Percentiles rank a stretch among this genome's conserved stretches.
These are phyloP conservation scores for Genyomyrus donnyi DNA, from an alignment of 2,113 vertebrate species.

Conservation along the genomic window DNA sequence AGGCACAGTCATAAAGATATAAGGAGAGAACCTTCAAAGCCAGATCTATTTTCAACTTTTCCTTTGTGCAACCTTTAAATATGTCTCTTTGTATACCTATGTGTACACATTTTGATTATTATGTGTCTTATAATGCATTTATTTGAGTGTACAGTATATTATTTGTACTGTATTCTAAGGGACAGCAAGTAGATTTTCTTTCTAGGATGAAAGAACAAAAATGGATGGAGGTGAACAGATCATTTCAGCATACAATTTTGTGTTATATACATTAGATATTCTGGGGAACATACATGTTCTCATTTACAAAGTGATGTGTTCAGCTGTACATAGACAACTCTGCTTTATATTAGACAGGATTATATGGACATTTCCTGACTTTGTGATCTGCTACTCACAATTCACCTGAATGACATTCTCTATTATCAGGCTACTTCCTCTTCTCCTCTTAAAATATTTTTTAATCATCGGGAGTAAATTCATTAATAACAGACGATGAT, in stretches of 20 bases:
- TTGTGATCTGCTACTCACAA: neutral
- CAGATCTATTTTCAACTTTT: conserved; percentile 32
- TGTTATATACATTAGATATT: neutral
- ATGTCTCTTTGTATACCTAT: conserved; percentile 36
- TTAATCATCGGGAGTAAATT: neutral
- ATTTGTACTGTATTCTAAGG: neutral
- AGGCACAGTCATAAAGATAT: conserved; percentile 76
- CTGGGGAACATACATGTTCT: neutral
- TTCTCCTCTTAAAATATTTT: neutral
- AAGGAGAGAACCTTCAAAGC: conserved; percentile 53
- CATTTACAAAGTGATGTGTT: neutral
- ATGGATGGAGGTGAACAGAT: neutral
- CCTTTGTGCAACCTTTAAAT: conserved; percentile 39
- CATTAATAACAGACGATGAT: neutral
- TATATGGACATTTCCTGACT: neutral
- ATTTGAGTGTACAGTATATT: conserved; percentile 28
- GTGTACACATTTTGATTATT: neutral
- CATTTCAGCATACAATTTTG: neutral
- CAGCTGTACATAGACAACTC: neutral
- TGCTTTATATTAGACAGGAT: neutral
- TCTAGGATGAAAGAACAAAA: neutral
- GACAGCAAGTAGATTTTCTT: neutral
- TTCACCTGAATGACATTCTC: neutral
- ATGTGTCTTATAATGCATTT: conserved; percentile 8
- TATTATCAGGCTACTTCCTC: neutral